Base-by-base conservation (phyloP, 2,113 vertebrate species). In the Siniperca chuatsi region DNA sequence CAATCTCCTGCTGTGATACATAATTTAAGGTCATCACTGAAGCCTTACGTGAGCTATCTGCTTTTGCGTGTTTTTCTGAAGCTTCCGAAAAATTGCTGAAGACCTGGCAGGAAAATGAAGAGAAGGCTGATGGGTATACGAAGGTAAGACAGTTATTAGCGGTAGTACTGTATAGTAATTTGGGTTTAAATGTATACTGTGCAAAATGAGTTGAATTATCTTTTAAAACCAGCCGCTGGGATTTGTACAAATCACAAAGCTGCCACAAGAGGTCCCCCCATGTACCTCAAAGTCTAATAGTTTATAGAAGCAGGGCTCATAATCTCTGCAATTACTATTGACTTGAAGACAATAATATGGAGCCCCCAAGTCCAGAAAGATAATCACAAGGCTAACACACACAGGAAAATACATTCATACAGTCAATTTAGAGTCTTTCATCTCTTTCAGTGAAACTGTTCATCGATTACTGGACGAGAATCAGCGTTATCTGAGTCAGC, bases 71-170 rank as follows among this genome's bases (percentile, higher is more conserved):
- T 84, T 81, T 42, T 40, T 74, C 0, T 88, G 10, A 85, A 99
- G 98, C 98, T 86, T 99, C 98, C 60, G 97, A 99, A 92, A 99
- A 99, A 94, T 97, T 99, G 97, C 91, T 99, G 48, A 99, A 97
- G 94, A 97, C 97, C 4, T 99, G 98, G 98, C 97, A 98, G 87
- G 98, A 99, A 84, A 99, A 98, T 95, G 97, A 98, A 93, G 96
- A 97, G 87, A 98, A 97, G 85, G 97, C 97, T 37, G 95, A 96
- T 54, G 96, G 92, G 4, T 99, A 97, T 92, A 75, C 85, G 67
- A 92, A 93, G 88, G 93, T 94, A 15, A 13, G 79, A 61, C 1
- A 2, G 16, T 68, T 66, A 48, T 48, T 48, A 5, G 13, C 6
- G 12, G 46, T 6, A 6, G 46, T 48, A 16, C 16, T 15, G 13